Base-by-base conservation (phyloP, 2,888 invertebrate genomes). In the Platynereis dumerilii region DNA sequence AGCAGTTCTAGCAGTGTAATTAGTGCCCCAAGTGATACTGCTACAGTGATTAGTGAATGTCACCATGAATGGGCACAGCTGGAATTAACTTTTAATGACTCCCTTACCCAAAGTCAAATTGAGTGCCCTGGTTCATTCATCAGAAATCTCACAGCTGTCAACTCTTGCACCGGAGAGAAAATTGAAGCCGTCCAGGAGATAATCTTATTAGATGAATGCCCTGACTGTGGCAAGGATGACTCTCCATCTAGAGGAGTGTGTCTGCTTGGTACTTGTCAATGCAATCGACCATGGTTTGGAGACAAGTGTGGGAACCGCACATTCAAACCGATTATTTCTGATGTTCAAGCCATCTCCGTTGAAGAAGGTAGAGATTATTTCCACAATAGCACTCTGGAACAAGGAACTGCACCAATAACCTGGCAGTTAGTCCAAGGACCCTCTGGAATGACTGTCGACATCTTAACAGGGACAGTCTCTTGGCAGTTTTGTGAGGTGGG, bases 271-370 rank as follows among this genome's bases (percentile, higher is more conserved):
- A 52, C 3, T 10, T 52, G 52, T 17, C 3, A 52, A 17, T 52
- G 52, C 52, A 52, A 52, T 17, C 3, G 52, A 24, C 52, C 52
- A 52, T 52, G 52, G 52, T 52, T 10, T 52, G 52, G 52, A 10
- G 24, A 52, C 52, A 52, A 52, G 5, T 52, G 52, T 52, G 52
- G 17, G 3, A 52, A 7, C 24, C 52, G 7, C 5, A 52, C 17
- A 52, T 52, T 52, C 7, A 3, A 52, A 7, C 52, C 52, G 17
- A 52, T 22, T 22, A 52, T 52, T 7, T 5, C n/a, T 5, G 17
- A 52, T 52, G 24, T 17, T 17, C 3, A 3, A 10, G 54, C 2
- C 3, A 17, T 17, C 7, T 20, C 24, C 5, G 17, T 17, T 7
- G 24, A 24, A 24, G 52, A 52, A 17, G 52, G 52, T 7, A 3